Evolutionary conservation across 2,797 vertebrate genomes (phyloP).

Genomic region (Tragopan temminckii): DNA sequence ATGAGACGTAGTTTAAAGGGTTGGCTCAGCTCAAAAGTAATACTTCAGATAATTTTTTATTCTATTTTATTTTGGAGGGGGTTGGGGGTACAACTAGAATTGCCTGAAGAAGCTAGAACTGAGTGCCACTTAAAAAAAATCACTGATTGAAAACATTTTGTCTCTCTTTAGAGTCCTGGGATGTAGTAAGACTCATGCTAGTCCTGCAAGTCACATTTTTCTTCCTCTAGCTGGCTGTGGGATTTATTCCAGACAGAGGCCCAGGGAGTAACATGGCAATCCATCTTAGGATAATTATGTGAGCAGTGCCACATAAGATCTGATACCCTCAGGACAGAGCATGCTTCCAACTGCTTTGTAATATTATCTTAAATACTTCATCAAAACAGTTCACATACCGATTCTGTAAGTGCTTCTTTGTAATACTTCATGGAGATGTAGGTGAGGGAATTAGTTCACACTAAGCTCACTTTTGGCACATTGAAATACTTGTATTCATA

Average conservation of each 20-base stretch:
- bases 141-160: slow-evolving; percentile 27
- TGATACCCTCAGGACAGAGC: slow-evolving; percentile 35
- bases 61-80: neutral
- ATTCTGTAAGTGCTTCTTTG: neutral
- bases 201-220: neutral
- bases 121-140: slow-evolving; percentile 21
- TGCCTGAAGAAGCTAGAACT: slow-evolving; percentile 1
- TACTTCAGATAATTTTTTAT: neutral
- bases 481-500: neutral
- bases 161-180: neutral
- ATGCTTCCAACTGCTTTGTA: slow-evolving; percentile 9
- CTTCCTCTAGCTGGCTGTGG: slow-evolving; percentile 18
- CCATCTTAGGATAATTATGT: slow-evolving; percentile 27
- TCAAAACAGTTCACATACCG: slow-evolving; percentile 11
- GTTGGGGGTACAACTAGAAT: neutral
- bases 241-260: slow-evolving; percentile 44
- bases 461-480: slow-evolving; percentile 51
- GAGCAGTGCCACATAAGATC: slow-evolving; percentile 26
- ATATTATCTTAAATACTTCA: slow-evolving; percentile 43
- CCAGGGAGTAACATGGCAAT: slow-evolving; percentile 1
- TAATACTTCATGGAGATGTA: neutral
- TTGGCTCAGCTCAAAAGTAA: neutral
- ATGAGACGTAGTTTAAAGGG: neutral
- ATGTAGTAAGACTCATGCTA: neutral
- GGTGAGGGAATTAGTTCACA: slow-evolving; percentile 40